Evolutionary conservation across 2,113 vertebrate species (phyloP).

Genomic region (Fulica atra): DNA sequence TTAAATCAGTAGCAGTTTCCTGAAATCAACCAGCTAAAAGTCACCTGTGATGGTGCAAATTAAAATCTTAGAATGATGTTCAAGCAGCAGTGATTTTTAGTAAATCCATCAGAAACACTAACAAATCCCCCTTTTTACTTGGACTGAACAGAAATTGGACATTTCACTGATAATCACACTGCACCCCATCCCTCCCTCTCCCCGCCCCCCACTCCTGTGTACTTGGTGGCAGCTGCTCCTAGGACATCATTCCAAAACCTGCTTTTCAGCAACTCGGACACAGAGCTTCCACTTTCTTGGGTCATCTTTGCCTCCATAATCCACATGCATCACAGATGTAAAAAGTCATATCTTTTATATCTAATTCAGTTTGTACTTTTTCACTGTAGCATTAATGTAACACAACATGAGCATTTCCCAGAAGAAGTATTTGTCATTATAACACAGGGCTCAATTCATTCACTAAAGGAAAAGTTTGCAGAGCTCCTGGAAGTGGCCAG

Average conservation of each 20-base stretch:
- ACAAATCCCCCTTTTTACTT: background rate
- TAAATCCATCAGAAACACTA: background rate
- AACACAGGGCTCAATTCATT: conserved; percentile 41
- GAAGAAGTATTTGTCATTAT: conserved; percentile 18
- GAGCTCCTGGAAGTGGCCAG: conserved; percentile 50
- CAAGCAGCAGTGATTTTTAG: background rate
- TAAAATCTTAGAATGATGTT: background rate
- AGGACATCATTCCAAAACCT: background rate
- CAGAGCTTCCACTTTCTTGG: background rate
- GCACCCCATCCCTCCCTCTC: background rate
- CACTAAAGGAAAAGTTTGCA: conserved; percentile 31
- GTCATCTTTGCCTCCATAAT: conserved; percentile 18
- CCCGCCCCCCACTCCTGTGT: background rate
- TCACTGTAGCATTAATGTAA: background rate
- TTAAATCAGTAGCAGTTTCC: background rate
- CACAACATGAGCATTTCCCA: background rate
- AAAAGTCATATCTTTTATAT: background rate
- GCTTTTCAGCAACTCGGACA: background rate
- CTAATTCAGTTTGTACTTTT: conserved; percentile 4
- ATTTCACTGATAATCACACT: background rate
- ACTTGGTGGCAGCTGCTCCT: background rate
- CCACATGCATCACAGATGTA: background rate
- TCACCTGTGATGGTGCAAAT: background rate
- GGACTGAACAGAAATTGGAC: background rate
- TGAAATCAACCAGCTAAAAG: background rate